Evolutionary conservation across 2,888 invertebrate species (phyloP), one percentile per base, ranked within the genome.

Genomic region (Caradrina kadenii): DNA sequence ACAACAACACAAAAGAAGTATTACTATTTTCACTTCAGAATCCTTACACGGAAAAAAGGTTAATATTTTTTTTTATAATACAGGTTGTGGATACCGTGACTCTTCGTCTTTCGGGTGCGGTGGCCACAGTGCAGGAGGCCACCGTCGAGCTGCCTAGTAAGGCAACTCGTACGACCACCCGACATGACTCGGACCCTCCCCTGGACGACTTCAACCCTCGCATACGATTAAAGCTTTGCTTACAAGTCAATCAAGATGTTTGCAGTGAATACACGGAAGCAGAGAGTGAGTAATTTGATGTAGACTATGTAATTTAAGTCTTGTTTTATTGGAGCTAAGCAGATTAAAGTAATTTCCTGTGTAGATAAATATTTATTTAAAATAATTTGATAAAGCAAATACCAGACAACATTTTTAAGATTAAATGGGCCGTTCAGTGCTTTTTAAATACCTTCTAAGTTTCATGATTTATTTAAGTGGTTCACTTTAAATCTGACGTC

Each of bases 211-310:
- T 95, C 87, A 97, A 96, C 90, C 97, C 97, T 0, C 95, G 97
- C 76, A 97, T 99, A 55, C 96, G 98, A 61, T 97, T 98, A 19
- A 98, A 98, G 85, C 96, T 99, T 48, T 99, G 99, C 86, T 95
- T 99, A 63, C 97, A 97, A 84, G 97, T 97, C 56, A 98, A 98
- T 90, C 97, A 97, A 63, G 97, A 98, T 68, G 97, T 98, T 81
- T 98, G 98, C 92, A 98, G 98, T 42, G 98, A 98, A 53, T 98
- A 97, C 91, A 96, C 97, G 0, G 97, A 98, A 88, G 98, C 98
- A 35, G 98, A 98, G 88, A 97, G 98, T 98, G 91, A 97, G 98
- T 97, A 61, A 49, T 68, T 54, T 19, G 15, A 45, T 39, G 26
- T 63, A 58, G 8, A 31, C 35, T 21, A 52, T 11, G 42, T n/a